A percentile compares a stretch with the other conserved stretches of the same genome.
phyloP scores from a whole-genome alignment of 2,888 invertebrate species.

The Pinctada fucata region DNA sequence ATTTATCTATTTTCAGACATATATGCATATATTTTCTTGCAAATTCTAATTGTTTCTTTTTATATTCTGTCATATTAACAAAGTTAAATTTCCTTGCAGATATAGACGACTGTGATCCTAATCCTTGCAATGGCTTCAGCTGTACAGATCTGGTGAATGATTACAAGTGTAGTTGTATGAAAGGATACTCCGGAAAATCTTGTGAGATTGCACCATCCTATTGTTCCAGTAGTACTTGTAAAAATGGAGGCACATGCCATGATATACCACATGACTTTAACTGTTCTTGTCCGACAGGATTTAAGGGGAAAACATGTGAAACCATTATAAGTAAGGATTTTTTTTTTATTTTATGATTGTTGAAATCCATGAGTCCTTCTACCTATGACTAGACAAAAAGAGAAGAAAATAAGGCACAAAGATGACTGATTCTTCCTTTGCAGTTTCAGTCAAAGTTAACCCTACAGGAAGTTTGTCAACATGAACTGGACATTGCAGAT shows the following conservation, averaged over 20 bases:
- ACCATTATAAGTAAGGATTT: constrained; percentile 6
- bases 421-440: too few relatives aligned
- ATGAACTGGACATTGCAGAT: too few relatives aligned
- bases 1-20: too few relatives aligned
- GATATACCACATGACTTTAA: constrained; percentile 1
- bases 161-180: constrained; percentile 18
- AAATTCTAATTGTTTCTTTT: too few relatives aligned
- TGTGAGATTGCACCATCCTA: constrained; percentile 19
- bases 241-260: constrained; percentile 18
- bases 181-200: constrained; percentile 6
- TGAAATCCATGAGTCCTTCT: too few relatives aligned
- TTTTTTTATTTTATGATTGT: not conserved
- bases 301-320: constrained; percentile 21
- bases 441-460: too few relatives aligned
- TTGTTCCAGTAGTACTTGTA: constrained; percentile 14
- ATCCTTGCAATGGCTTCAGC: constrained; percentile 25
- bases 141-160: constrained; percentile 6
- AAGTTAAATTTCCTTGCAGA: not conserved
- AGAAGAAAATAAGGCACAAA: too few relatives aligned
- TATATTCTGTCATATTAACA: too few relatives aligned
- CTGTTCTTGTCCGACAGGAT: constrained; percentile 13
- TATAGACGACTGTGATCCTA: constrained; percentile 11
- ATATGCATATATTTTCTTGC: too few relatives aligned
- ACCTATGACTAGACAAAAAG: too few relatives aligned
- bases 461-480: too few relatives aligned